phyloP scores from a whole-genome alignment of 2,113 vertebrate genomes.

The Oncorhynchus clarkii region DNA sequence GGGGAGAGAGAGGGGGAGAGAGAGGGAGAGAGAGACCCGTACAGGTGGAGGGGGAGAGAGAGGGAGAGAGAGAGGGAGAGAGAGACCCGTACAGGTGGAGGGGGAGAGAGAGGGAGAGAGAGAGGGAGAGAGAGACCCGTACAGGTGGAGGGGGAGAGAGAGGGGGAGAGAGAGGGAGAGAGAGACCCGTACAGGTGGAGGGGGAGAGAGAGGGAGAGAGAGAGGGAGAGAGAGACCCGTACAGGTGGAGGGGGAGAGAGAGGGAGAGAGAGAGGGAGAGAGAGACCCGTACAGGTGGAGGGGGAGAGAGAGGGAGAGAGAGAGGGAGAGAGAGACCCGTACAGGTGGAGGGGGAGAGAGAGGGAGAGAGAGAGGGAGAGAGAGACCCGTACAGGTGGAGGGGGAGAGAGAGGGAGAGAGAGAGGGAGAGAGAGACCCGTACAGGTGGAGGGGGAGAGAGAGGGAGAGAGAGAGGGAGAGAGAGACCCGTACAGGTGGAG shows the following conservation, averaged over 20 bases:
- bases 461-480: neutral
- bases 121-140: neutral
- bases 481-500: neutral
- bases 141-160: slow-evolving; percentile 2
- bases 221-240: neutral
- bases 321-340: neutral
- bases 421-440: neutral
- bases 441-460: slow-evolving; percentile 2
- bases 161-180: neutral
- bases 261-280: neutral
- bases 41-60: slow-evolving; percentile 2
- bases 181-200: neutral
- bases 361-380: neutral
- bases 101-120: slow-evolving; percentile 5
- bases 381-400: neutral
- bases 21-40: neutral
- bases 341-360: slow-evolving; percentile 2
- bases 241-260: slow-evolving; percentile 2
- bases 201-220: slow-evolving; percentile 5
- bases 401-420: slow-evolving; percentile 5
- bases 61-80: neutral
- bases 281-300: neutral
- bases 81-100: neutral
- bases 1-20: slow-evolving; percentile 5
- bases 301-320: slow-evolving; percentile 5